phyloP scores from a whole-genome alignment of 2,113 vertebrate species.

The Oreamnos americanus region DNA sequence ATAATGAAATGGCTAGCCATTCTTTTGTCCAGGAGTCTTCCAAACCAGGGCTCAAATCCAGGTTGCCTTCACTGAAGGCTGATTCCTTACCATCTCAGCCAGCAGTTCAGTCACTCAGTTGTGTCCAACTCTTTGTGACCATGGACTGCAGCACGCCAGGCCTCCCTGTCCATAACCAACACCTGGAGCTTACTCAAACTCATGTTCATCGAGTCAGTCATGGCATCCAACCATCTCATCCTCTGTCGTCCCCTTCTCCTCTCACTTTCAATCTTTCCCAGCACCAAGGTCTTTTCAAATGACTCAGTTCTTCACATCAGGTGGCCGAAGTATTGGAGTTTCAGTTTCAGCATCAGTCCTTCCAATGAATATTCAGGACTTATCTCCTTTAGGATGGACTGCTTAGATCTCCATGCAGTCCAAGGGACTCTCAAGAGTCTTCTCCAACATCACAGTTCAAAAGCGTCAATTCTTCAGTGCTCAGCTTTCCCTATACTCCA shows the following conservation, averaged over 20 bases:
- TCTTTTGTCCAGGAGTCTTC: not conserved
- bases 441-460: not conserved
- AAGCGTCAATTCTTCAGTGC: fast-evolving
- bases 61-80: not conserved
- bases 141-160: not conserved
- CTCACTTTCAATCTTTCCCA: not conserved
- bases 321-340: not conserved
- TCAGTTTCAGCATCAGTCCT: not conserved
- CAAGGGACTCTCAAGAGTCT: not conserved
- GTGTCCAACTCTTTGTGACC: not conserved
- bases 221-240: not conserved
- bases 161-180: not conserved
- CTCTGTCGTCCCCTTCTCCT: not conserved
- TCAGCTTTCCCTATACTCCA: not conserved
- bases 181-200: not conserved
- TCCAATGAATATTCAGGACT: not conserved
- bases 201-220: not conserved
- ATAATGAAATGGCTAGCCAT: not conserved
- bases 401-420: not conserved
- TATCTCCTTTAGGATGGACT: not conserved
- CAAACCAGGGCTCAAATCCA: not conserved
- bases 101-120: not conserved
- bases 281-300: not conserved
- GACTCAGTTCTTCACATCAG: not conserved
- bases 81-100: not conserved